Evolutionary conservation across 2,113 vertebrate species (phyloP).

Genomic region (Propithecus coquereli): DNA sequence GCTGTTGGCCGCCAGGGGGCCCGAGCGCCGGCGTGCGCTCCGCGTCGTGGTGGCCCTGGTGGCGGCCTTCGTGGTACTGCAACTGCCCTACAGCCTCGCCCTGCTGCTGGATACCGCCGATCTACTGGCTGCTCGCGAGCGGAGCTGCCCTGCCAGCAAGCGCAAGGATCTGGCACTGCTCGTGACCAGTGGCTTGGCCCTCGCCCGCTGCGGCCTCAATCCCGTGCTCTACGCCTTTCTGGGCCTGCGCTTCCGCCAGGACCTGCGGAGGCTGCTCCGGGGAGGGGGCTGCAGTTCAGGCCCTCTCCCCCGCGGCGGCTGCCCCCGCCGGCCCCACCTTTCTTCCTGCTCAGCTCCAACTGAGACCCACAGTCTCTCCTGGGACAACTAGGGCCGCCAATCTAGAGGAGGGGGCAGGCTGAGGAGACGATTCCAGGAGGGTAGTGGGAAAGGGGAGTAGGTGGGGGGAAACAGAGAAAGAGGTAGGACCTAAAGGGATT

Average conservation of each 20-base stretch:
- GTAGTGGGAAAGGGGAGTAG: not conserved
- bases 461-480: not conserved
- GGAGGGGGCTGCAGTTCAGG: constrained; percentile 70
- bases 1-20: constrained; percentile 80
- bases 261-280: constrained; percentile 83
- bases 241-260: constrained; percentile 90
- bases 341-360: constrained; percentile 61
- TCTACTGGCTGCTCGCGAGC: constrained; percentile 64
- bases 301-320: constrained; percentile 27
- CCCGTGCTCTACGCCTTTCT: constrained; percentile 93
- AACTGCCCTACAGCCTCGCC: constrained; percentile 92
- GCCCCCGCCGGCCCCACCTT: constrained; percentile 64
- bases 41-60: constrained; percentile 91
- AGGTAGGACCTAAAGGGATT: not conserved
- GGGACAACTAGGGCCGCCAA: constrained; percentile 21
- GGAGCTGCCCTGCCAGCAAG: constrained; percentile 81
- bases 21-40: constrained; percentile 86
- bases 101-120: constrained; percentile 83
- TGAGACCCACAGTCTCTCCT: constrained; percentile 57
- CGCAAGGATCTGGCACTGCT: constrained; percentile 84
- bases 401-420: not conserved
- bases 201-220: constrained; percentile 93
- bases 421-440: not conserved
- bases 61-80: constrained; percentile 88
- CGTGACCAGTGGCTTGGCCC: constrained; percentile 89